Evolutionary conservation across 2,888 invertebrate genomes (phyloP), one percentile per base, ranked within the genome.

Genomic region (Vesta saturnalis): DNA sequence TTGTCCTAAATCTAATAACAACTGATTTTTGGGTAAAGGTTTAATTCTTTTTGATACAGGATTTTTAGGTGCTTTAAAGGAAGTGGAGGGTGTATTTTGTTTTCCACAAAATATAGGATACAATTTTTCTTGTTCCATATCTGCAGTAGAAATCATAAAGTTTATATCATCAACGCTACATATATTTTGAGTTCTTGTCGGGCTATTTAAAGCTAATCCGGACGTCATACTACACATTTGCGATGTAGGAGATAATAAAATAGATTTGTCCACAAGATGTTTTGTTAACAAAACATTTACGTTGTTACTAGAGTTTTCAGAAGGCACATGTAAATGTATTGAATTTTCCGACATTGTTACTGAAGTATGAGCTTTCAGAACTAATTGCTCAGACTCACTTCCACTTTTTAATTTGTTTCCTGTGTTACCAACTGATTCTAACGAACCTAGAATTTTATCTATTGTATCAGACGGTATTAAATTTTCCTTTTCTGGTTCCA

Each of bases 1-100:
- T 82, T 96, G 95, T 0, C 95, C 95, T 0, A 92, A 94, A 84
- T 96, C 95, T 63, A 95, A 88, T 67, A 93, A 88, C 82, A 92
- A 91, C 77, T 94, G 94, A 80, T 90, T 85, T 0, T 83, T 81
- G 0, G 86, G 87, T 5, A 83, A 80, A 76, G 86, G 86, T 84
- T 86, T 88, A 19, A 80, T 64, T 43, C 69, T 68, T 22, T 71
- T 72, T 12, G 46, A 6, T 63, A 65, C 8, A 56, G 52, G 1
- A 23, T 30, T 22, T 64, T 66, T 39, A 15, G 60, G 47, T 57
- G 52, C n/a, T 64, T 67, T 72, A 60, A 70, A 71, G 61, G 69
- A 76, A 58, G 69, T 72, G 5, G 60, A 21, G 35, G 70, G 43
- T 4, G 57, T 47, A 18, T 58, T 71, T 57, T 69, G 67, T 35